A percentile compares a stretch with the other conserved stretches of the same genome.
phyloP scores from a whole-genome alignment of 2,797 vertebrate species.

The Babyrousa celebensis region DNA sequence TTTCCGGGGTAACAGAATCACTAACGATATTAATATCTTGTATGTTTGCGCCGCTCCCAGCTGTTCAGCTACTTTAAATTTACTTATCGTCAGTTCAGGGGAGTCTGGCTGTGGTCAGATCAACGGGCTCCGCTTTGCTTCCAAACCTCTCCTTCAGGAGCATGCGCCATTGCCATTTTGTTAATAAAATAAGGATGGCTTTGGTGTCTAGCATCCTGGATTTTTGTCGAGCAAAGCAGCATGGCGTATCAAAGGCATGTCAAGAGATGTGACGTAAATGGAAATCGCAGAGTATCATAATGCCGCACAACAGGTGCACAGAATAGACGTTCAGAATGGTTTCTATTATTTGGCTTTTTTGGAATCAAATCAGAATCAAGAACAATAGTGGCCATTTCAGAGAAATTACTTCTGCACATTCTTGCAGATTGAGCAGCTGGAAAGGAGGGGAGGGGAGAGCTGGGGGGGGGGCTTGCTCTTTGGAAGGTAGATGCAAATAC shows the following conservation, averaged over 20 bases:
- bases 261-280: conserved; percentile 88
- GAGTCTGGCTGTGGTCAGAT: background rate
- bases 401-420: conserved; percentile 87
- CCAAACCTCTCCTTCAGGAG: background rate
- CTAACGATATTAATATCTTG: background rate
- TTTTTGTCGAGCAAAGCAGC: conserved; percentile 83
- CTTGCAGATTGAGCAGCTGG: conserved; percentile 86
- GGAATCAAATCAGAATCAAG: conserved; percentile 88
- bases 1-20: conserved; percentile 34
- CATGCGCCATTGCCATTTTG: conserved; percentile 73
- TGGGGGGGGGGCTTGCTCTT: conserved; percentile 40
- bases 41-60: background rate
- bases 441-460: conserved; percentile 76
- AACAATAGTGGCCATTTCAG: conserved; percentile 88
- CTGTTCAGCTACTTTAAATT: conserved; percentile 20
- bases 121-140: background rate
- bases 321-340: conserved; percentile 88
- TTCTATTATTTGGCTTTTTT: conserved; percentile 85
- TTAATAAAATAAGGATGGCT: conserved; percentile 78
- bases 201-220: conserved; percentile 78
- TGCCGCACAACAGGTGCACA: conserved; percentile 88
- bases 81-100: background rate
- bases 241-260: conserved; percentile 78
- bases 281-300: conserved; percentile 86
- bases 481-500: conserved; percentile 83